Percentiles rank a stretch among this genome's conserved stretches.
Conservation (phyloP, 2,797 vertebrate genomes). For the Psittacula echo region DNA sequence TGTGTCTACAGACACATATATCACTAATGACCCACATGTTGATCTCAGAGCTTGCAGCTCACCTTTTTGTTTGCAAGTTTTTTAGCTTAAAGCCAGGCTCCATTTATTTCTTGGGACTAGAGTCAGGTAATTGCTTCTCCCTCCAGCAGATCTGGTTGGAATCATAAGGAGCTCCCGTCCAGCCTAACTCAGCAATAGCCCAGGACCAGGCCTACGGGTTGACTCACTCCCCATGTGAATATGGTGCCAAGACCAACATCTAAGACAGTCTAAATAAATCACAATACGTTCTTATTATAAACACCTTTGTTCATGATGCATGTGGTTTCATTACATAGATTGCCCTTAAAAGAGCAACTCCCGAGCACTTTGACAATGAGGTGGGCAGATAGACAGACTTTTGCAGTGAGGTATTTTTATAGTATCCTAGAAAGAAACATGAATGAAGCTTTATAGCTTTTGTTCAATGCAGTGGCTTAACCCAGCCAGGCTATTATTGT, state of each 20-base stretch:
- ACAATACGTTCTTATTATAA: neutral
- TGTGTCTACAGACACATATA: neutral
- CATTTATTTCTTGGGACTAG: neutral
- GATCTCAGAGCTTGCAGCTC: neutral
- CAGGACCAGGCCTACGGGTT: neutral
- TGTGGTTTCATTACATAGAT: neutral
- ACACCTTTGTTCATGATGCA: neutral
- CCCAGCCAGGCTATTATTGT: conserved; percentile 5
- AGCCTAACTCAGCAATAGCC: neutral
- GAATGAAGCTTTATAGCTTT: conserved; percentile 46
- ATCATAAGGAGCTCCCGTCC: neutral
- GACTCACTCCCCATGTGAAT: neutral
- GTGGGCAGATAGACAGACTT: neutral
- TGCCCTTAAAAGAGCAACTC: neutral
- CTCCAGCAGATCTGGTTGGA: neutral
- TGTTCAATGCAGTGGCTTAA: conserved; percentile 28
- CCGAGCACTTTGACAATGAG: neutral
- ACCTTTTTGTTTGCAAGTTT: neutral
- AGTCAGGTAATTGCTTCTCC: neutral
- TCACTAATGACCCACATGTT: neutral
- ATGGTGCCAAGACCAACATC: neutral
- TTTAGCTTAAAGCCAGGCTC: neutral
- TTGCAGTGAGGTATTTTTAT: neutral
- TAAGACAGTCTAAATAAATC: neutral
- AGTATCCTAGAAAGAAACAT: neutral